These are phyloP conservation scores for Catocala fraxini DNA, from an alignment of 2,888 invertebrate species.

Conservation along the genomic window DNA sequence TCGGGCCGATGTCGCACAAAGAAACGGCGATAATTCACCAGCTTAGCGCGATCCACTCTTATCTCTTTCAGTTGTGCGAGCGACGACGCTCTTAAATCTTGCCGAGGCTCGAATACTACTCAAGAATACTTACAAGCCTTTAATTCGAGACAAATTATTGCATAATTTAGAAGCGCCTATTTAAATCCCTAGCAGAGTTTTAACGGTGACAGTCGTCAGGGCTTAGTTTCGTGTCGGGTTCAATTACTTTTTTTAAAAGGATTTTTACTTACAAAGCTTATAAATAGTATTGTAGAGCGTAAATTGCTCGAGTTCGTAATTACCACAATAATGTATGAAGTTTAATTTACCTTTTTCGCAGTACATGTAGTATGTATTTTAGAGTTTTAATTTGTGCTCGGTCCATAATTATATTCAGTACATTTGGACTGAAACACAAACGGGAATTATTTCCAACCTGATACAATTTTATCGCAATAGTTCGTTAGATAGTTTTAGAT, in stretches of 20 bases:
- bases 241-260: conserved; percentile 41
- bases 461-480: background rate
- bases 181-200: conserved; percentile 41
- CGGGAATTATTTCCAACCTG: conserved; percentile 9
- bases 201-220: conserved; percentile 43
- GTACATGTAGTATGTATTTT: conserved; percentile 1
- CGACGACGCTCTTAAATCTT: conserved; percentile 76
- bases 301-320: conserved; percentile 5
- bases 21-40: conserved; percentile 73
- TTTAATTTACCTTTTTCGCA: conserved; percentile 5
- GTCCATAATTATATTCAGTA: background rate
- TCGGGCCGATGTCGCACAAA: conserved; percentile 63
- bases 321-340: conserved; percentile 9
- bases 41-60: conserved; percentile 75
- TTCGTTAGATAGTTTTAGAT: conserved; percentile 13
- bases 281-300: background rate
- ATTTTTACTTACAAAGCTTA: conserved; percentile 16
- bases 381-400: conserved; percentile 4
- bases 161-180: conserved; percentile 65
- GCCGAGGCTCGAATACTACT: conserved; percentile 67
- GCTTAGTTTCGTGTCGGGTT: conserved; percentile 44
- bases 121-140: conserved; percentile 74
- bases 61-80: conserved; percentile 74
- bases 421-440: conserved; percentile 1
- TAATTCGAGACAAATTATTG: conserved; percentile 76